Evolutionary conservation across 1,140 invertebrate species (phyloP), one percentile per base, ranked within the genome.

Genomic region (Bombus fervidus): DNA sequence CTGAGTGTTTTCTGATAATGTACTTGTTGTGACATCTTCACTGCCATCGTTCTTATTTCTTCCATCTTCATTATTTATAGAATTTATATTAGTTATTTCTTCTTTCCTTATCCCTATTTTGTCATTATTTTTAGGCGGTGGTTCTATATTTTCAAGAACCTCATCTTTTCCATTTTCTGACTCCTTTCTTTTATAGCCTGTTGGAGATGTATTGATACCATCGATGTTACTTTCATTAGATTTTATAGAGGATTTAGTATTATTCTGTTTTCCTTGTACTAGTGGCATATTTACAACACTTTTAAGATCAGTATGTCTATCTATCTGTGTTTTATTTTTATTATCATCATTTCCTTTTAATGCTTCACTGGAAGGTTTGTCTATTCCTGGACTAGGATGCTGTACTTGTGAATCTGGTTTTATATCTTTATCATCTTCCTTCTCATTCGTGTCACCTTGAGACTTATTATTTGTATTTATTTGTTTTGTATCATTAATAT

Each of bases 1-100:
- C n/a, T 91, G 71, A 1, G 87, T 91, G 31, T 91, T 87, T 72
- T 91, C 83, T 37, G 83, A 89, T 73, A 85, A 28, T 66, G 89
- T 91, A 72, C 69, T 86, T 12, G 78, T 68, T 69, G 84, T 87
- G 5, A 64, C 10, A 28, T 84, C 76, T 2, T 84, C 84, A 10
- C 62, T 81, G 64, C 8, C 3, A n/a, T 79, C 66, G 3, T 89
- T 78, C n/a, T 6, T 18, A 10, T 47, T 83, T n/a, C 3, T 43
- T 39, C 13, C 57, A 76, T 9, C 22, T n/a, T 13, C 28, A 80
- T 43, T 47, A 13, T 59, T 34, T 47, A 53, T n/a, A 25, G 0
- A 1, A 53, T 76, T 39, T 31, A 6, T 47, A 68, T 66, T 69
- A 66, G 31, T 28, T 37, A 53, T 57, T n/a, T 57, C 28, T 64